Percentiles rank a stretch among this genome's conserved stretches.
Conservation (phyloP, 2,888 invertebrate species). For the Catocala fraxini region DNA sequence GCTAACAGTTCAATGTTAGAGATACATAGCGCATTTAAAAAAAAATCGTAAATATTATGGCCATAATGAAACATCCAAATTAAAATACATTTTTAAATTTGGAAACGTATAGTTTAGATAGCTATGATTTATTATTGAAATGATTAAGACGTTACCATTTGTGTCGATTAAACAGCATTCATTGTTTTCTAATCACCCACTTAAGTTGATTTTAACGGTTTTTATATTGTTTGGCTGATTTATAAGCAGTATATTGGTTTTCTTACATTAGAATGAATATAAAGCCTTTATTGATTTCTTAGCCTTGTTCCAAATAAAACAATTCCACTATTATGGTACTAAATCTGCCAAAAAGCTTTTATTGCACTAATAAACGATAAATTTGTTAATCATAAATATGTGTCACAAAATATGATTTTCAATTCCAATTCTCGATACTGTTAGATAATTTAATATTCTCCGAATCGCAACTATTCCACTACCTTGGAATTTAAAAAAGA, state of each 20-base stretch:
- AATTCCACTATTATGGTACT: conserved; percentile 7
- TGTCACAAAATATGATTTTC: conserved; percentile 20
- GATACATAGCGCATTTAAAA: conserved; percentile 21
- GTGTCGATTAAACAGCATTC: background rate
- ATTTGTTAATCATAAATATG: conserved; percentile 3
- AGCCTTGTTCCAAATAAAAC: conserved; percentile 6
- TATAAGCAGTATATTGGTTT: conserved; percentile 4
- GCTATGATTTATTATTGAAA: no score
- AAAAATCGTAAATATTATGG: conserved; percentile 1
- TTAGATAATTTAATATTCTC: conserved; percentile 25
- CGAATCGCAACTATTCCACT: conserved; percentile 26
- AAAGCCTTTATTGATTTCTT: conserved; percentile 2
- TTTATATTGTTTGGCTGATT: conserved; percentile 4
- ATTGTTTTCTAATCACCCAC: conserved; percentile 3
- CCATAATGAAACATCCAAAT: background rate
- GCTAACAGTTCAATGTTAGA: conserved; percentile 48
- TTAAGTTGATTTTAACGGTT: conserved; percentile 4
- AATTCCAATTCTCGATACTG: conserved; percentile 22
- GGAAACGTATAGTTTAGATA: no score
- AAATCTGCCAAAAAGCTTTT: conserved; percentile 38
- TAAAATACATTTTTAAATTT: no score
- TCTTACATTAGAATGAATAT: conserved; percentile 6
- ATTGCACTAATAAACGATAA: conserved; percentile 17
- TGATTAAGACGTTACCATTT: background rate
- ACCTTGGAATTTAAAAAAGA: conserved; percentile 23